phyloP scores from a whole-genome alignment of 2,113 vertebrate species.

The Thymallus thymallus region DNA sequence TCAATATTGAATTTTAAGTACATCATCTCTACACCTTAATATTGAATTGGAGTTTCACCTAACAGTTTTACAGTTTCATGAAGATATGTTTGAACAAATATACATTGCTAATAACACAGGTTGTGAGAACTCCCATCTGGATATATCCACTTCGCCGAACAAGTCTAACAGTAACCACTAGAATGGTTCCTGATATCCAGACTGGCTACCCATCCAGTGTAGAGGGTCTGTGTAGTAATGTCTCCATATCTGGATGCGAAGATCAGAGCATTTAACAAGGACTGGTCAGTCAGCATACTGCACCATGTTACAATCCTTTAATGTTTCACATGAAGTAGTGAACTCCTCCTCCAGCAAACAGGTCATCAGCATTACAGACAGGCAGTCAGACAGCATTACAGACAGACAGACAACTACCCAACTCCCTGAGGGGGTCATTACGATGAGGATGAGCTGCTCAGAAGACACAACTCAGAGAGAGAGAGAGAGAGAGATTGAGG shows the following conservation, averaged over 20 bases:
- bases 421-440: constrained; percentile 74
- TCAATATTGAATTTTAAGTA: too few relatives aligned
- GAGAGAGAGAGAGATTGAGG: constrained; percentile 43
- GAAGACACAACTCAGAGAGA: constrained; percentile 26
- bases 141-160: too few relatives aligned
- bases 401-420: constrained; percentile 43
- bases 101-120: too few relatives aligned
- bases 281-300: constrained; percentile 42
- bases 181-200: background rate
- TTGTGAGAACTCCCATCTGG: too few relatives aligned
- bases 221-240: constrained; percentile 38
- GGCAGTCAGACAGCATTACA: constrained; percentile 8
- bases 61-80: too few relatives aligned
- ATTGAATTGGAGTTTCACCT: too few relatives aligned
- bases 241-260: constrained; percentile 45
- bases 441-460: constrained; percentile 44
- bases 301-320: constrained; percentile 41
- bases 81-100: too few relatives aligned
- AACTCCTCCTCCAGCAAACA: constrained; percentile 53
- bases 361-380: too few relatives aligned
- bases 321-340: constrained; percentile 43
- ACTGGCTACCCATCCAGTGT: background rate
- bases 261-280: constrained; percentile 33
- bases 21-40: too few relatives aligned
- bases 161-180: background rate